phyloP scores from a whole-genome alignment of 2,797 vertebrate genomes.

The Mycteria americana region DNA sequence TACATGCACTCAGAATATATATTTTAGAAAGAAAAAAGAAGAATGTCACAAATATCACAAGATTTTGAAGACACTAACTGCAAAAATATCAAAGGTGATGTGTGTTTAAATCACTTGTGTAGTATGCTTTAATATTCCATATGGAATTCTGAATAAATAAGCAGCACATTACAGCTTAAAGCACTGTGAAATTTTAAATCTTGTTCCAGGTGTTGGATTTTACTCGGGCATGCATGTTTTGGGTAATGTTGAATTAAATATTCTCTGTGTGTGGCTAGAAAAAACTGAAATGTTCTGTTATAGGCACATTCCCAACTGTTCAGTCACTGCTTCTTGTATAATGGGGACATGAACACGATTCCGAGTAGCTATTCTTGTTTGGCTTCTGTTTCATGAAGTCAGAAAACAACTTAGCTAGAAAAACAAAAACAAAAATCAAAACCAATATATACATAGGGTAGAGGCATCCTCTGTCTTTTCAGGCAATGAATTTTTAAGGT shows the following conservation, averaged over 20 bases:
- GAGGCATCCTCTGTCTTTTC: background rate
- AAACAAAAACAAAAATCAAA: background rate
- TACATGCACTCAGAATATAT: background rate
- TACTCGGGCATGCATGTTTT: background rate
- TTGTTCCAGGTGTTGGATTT: background rate
- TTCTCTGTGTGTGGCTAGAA: background rate
- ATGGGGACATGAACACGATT: background rate
- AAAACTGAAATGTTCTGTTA: background rate
- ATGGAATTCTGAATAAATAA: background rate
- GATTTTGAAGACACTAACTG: background rate
- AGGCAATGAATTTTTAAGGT: constrained; percentile 58
- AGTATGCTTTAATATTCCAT: background rate
- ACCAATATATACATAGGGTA: background rate
- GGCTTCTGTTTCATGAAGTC: constrained; percentile 12
- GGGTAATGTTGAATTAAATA: background rate
- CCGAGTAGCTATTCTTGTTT: constrained; percentile 26
- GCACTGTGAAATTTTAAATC: background rate
- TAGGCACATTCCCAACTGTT: background rate
- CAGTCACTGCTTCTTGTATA: background rate
- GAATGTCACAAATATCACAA: background rate
- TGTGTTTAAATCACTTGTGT: background rate
- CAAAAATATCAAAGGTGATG: background rate
- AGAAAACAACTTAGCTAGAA: constrained; percentile 13
- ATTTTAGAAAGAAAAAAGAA: background rate
- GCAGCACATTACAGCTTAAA: background rate